Conservation (phyloP, 2,113 vertebrate genomes). For the Ctenodactylus gundi region DNA sequence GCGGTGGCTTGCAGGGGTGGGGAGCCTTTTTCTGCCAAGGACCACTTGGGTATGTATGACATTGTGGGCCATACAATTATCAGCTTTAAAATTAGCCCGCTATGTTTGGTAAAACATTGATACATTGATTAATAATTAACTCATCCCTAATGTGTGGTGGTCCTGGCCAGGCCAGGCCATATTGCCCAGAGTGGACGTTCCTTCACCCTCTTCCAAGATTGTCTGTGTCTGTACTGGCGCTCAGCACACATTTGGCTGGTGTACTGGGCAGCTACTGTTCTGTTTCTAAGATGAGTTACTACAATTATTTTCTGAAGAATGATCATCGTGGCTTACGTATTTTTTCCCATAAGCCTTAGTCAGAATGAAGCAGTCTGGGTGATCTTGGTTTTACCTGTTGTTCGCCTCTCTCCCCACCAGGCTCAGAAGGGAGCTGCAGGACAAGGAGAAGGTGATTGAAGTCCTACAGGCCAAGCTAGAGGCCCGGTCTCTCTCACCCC, state of each 20-base stretch:
- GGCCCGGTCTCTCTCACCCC: slow-evolving; percentile 85
- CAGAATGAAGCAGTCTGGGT: not conserved
- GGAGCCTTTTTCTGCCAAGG: too few species aligned
- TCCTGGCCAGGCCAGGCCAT: too few species aligned
- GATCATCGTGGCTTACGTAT: not conserved
- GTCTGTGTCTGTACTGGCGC: not conserved
- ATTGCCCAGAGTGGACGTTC: too few species aligned
- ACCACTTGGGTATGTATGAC: too few species aligned
- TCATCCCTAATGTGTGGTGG: too few species aligned
- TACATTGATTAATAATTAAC: too few species aligned
- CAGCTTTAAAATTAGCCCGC: too few species aligned
- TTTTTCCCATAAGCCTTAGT: not conserved
- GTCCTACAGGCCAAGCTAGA: slow-evolving; percentile 90
- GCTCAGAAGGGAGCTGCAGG: slow-evolving; percentile 91
- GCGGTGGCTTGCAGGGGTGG: not conserved
- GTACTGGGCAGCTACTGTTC: too few species aligned
- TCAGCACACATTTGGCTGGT: not conserved
- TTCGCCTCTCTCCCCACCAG: slow-evolving; percentile 72
- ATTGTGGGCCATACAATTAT: too few species aligned
- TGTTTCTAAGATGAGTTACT: not conserved
- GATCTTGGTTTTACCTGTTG: not conserved
- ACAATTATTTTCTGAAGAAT: not conserved
- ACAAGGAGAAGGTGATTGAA: slow-evolving; percentile 93
- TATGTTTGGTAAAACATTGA: too few species aligned
- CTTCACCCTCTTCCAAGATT: too few species aligned